phyloP scores from a whole-genome alignment of 1,140 invertebrate species.

The Eupeodes corollae region DNA sequence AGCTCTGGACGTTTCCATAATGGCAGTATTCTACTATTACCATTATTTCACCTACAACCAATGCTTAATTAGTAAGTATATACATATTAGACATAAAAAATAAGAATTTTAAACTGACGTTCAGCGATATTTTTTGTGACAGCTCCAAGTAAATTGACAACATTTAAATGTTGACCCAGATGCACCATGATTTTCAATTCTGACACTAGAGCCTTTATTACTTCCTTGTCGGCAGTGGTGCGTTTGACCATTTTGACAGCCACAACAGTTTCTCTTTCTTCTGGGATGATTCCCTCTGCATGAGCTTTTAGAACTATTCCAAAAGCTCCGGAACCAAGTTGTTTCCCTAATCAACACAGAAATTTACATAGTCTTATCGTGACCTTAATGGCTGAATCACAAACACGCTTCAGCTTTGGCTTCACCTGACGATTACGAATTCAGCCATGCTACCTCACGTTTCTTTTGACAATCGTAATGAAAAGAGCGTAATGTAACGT shows the following conservation, averaged over 20 bases:
- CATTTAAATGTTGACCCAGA: conserved; percentile 86
- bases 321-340: conserved; percentile 83
- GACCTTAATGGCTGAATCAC: no score
- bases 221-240: conserved; percentile 52
- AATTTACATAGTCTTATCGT: no score
- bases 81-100: not conserved
- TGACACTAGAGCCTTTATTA: conserved; percentile 67
- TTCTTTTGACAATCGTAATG: no score
- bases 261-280: conserved; percentile 57
- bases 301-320: conserved; percentile 84
- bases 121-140: conserved; percentile 82
- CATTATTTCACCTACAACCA: conserved; percentile 58
- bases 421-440: no score
- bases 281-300: conserved; percentile 61
- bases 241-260: conserved; percentile 81
- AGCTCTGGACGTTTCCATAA: conserved; percentile 81
- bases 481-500: no score
- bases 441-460: no score
- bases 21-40: conserved; percentile 89
- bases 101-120: conserved; percentile 50
- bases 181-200: conserved; percentile 94
- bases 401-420: no score
- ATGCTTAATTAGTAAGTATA: no score
- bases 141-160: conserved; percentile 88
- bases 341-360: no score